Base-by-base conservation (phyloP, 37 sponge, comb jelly and placozoan species). In the Bolinopsis microptera region DNA sequence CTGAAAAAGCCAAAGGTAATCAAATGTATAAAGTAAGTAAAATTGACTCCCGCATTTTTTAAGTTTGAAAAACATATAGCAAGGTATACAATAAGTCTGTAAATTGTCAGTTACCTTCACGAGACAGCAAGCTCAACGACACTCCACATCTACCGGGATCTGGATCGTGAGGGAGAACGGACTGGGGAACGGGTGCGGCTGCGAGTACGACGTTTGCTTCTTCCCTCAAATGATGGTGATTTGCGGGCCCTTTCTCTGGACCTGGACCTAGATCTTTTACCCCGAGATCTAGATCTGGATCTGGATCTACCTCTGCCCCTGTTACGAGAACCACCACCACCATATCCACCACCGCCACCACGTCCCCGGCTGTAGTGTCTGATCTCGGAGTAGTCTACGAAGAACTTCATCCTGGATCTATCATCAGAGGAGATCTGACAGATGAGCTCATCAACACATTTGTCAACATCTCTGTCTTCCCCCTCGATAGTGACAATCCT, bases 71-170 rank as follows among this genome's bases (percentile, higher is more conserved):
- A n/a, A n/a, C n/a, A n/a, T n/a, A n/a, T n/a, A n/a, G n/a, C n/a
- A n/a, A n/a, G n/a, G n/a, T n/a, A n/a, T n/a, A n/a, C n/a, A n/a
- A n/a, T n/a, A n/a, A n/a, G n/a, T n/a, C n/a, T n/a, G n/a, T n/a
- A n/a, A n/a, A n/a, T n/a, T n/a, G n/a, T n/a, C n/a, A n/a, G n/a
- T n/a, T n/a, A n/a, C n/a, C n/a, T n/a, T n/a, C n/a, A n/a, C n/a
- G n/a, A n/a, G n/a, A n/a, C n/a, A n/a, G n/a, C n/a, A n/a, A n/a
- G n/a, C n/a, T n/a, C n/a, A n/a, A n/a, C n/a, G n/a, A n/a, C n/a
- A n/a, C n/a, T n/a, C n/a, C n/a, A n/a, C 75, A 72, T 86, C 90
- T 86, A 86, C 61, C 90, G 90, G 2, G 90, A 86, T 40, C 90
- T 86, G 26, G 90, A 86, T 13, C 90, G 41, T 5, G 90, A 41